Evolutionary conservation across 2,113 vertebrate genomes (phyloP), one percentile per base, ranked within the genome.

Genomic region (Peucedramus taeniatus): DNA sequence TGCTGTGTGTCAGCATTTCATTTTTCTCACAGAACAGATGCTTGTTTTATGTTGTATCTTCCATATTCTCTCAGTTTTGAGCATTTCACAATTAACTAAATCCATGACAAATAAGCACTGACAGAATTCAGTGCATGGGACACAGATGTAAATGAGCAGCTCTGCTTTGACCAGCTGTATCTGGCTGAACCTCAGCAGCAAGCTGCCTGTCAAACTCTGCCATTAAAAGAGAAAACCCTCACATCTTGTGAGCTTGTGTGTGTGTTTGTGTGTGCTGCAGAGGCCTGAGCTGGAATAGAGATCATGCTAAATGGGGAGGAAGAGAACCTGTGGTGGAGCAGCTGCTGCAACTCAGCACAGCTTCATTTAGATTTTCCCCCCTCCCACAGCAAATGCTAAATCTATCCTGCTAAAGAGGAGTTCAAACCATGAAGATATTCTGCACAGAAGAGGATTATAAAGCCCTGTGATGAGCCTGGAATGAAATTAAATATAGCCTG

Each of bases 401-500:
- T 65, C 91, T 75, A 66, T 42, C 30, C 77, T 2, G 1, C 66
- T 85, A 76, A 82, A 89, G 26, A 77, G 35, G 35, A 83, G 78
- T 77, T 74, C 87, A 75, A 50, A 61, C 59, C 64, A 40, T 74
- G 50, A 72, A 86, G 83, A 75, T 83, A 61, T 57, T 87, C 64
- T 20, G 23, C 56, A 42, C 44, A 57, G 87, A 85, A 90, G 66
- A 95, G 82, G 85, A 94, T 87, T 95, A 86, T 47, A 80, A 89
- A 91, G 13, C 31, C 23, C 42, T 61, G 14, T 28, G 59, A 89
- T 85, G 77, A 81, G 72, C 72, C 76, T 81, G 40, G 47, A 92
- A 66, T 70, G 37, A 87, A 80, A 91, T 85, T 92, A 83, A 89
- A 97, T 92, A 93, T 89, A 97, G 85, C 65, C 74, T 54, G 63